Percentiles rank a stretch among this genome's conserved stretches.
Evolutionary conservation across 2,888 invertebrate species (phyloP).

Genomic region (Lamellibrachia columna): DNA sequence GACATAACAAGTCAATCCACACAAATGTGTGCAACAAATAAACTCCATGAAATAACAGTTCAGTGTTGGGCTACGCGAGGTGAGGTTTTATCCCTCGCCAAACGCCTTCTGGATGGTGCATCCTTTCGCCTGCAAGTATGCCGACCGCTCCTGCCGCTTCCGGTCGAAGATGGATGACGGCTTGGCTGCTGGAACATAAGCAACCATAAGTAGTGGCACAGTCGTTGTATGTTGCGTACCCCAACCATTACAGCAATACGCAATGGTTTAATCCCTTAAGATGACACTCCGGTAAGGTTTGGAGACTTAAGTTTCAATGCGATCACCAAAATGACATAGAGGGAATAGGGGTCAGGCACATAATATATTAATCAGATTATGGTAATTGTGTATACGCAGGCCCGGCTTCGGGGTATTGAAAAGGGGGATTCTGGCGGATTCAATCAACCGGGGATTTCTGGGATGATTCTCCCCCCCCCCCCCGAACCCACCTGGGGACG

Average conservation of each 20-base stretch:
- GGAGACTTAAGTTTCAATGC: too few relatives aligned
- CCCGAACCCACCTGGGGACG: too few relatives aligned
- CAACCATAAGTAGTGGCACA: background rate
- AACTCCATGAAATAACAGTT: background rate
- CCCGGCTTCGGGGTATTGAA: too few relatives aligned
- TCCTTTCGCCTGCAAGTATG: slow-evolving; percentile 55
- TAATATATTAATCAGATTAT: too few relatives aligned
- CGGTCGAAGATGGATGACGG: slow-evolving; percentile 64
- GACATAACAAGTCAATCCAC: background rate
- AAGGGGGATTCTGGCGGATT: too few relatives aligned
- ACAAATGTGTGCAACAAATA: background rate
- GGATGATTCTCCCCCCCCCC: too few relatives aligned
- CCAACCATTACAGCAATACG: background rate
- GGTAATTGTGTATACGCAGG: too few relatives aligned
- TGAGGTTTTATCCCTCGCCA: slow-evolving; percentile 42
- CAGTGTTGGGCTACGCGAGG: background rate
- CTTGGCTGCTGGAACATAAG: slow-evolving; percentile 40
- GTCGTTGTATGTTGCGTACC: too few relatives aligned
- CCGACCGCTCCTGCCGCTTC: slow-evolving; percentile 58
- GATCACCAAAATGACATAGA: too few relatives aligned
- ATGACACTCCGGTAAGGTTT: background rate
- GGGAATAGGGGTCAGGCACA: too few relatives aligned
- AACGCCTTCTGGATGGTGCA: slow-evolving; percentile 58
- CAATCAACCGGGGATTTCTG: too few relatives aligned
- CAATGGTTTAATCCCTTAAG: background rate